Evolutionary conservation across 2,113 vertebrate genomes (phyloP), one percentile per base, ranked within the genome.

Genomic region (Bungarus multicinctus): DNA sequence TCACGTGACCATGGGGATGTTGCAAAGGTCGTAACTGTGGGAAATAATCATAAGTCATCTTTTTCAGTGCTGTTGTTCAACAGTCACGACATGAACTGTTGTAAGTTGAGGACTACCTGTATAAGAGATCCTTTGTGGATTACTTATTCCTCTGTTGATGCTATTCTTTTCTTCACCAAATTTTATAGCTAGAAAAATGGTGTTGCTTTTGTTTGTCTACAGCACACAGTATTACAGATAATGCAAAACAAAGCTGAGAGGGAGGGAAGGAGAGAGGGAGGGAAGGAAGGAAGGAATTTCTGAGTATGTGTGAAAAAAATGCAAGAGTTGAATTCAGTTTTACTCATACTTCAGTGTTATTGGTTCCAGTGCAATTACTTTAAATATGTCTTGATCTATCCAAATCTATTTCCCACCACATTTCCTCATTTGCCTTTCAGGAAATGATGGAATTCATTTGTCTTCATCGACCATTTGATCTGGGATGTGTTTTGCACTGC

Each of bases 231-330:
- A 64, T 90, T 52, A 58, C 8, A 52, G 30, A 86, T 88, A 88
- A 53, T 88, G 45, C 20, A 92, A 22, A 74, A 89, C 88, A 89
- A 85, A 92, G 25, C 43, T 27, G 11, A 23, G 27, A 81, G 30
- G 25, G 12, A 87, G 12, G 23, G 14, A 50, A 12, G 34, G 8
- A 2, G 2, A 5, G 25, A 3, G 3, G 54, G 3, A 1, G 11
- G 55, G 25, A 94, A 89, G 55, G 34, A 7, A 54, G 50, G 43
- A 92, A 30, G 4, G 87, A 64, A 89, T 0, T 7, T 16, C 60
- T 94, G 91, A 94, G 88, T 93, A n/a, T 8, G 87, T 90, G 69
- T 50, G 60, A 52, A 95, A 23, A 50, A 91, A 85, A 60, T 43
- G 55, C 12, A 45, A 27, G 25, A 89, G 25, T 4, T 45, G 11